Percentiles rank a stretch among this genome's conserved stretches.
phyloP scores from a whole-genome alignment of 2,797 vertebrate species.

The Taenioides sp. region DNA sequence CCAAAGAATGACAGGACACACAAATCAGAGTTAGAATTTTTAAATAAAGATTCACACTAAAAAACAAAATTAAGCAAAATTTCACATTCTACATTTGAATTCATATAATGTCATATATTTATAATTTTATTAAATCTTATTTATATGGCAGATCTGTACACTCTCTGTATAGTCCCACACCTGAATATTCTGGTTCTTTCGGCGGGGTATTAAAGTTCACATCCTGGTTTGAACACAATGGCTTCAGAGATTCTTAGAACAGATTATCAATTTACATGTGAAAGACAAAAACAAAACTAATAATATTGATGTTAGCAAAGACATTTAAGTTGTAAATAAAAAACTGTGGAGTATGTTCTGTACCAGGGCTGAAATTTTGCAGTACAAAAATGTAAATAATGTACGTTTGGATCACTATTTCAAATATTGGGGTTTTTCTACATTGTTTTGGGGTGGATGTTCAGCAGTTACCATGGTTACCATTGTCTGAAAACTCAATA shows the following conservation, averaged over 20 bases:
- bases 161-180: constrained; percentile 39
- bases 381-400: too few relatives aligned
- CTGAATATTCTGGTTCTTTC: background rate
- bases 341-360: background rate
- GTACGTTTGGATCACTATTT: too few relatives aligned
- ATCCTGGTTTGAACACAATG: constrained; percentile 37
- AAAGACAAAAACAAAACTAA: background rate
- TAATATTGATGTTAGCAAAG: background rate
- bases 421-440: too few relatives aligned
- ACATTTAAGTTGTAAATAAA: background rate
- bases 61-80: constrained; percentile 60
- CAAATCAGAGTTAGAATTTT: constrained; percentile 60
- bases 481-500: too few relatives aligned
- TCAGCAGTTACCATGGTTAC: too few relatives aligned
- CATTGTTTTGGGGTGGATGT: too few relatives aligned
- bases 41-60: constrained; percentile 73
- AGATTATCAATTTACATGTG: background rate
- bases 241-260: constrained; percentile 14
- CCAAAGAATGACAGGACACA: constrained; percentile 58
- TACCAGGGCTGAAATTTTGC: background rate
- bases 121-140: constrained; percentile 72
- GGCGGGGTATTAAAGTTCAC: constrained; percentile 48
- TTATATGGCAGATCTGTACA: constrained; percentile 72
- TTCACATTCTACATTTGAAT: constrained; percentile 71
- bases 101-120: constrained; percentile 65